Percentiles rank a stretch among this genome's conserved stretches.
Evolutionary conservation across 2,888 invertebrate species (phyloP).

Genomic region (Sarcophaga rosellei): DNA sequence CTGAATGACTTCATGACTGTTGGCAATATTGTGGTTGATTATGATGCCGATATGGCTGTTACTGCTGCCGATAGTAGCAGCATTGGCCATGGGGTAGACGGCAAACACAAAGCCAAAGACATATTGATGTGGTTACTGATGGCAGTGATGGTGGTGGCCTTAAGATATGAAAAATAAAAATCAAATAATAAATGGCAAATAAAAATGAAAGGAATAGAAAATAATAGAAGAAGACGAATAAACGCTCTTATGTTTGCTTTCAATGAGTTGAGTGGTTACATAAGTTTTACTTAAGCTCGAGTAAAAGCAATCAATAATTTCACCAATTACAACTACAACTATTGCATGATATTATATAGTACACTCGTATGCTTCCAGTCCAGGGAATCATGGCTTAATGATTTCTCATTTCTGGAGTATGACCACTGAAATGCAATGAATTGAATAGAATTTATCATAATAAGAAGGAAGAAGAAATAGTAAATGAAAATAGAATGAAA

Average conservation of each 20-base stretch:
- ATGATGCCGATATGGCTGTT: constrained; percentile 8
- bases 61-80: too few species aligned
- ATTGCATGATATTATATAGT: not conserved
- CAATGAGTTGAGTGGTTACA: constrained; percentile 38
- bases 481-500: not conserved
- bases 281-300: constrained; percentile 29
- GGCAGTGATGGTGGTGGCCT: not conserved
- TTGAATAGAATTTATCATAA: constrained; percentile 11
- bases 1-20: not conserved
- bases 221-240: too few species aligned
- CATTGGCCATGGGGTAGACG: not conserved
- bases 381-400: too few species aligned
- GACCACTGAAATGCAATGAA: not conserved
- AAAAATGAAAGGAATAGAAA: not conserved
- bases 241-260: constrained; percentile 35
- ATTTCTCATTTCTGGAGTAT: not conserved
- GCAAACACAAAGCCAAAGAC: not conserved
- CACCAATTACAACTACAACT: not conserved
- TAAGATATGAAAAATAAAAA: not conserved
- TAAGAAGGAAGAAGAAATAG: not conserved
- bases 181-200: not conserved
- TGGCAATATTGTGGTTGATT: not conserved
- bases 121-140: constrained; percentile 15
- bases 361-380: too few species aligned
- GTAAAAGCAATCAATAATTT: constrained; percentile 42